A percentile compares a stretch with the other conserved stretches of the same genome.
These are phyloP conservation scores for Pelecanoides urinatrix DNA, from an alignment of 2,113 vertebrate genomes.

Conservation along the genomic window DNA sequence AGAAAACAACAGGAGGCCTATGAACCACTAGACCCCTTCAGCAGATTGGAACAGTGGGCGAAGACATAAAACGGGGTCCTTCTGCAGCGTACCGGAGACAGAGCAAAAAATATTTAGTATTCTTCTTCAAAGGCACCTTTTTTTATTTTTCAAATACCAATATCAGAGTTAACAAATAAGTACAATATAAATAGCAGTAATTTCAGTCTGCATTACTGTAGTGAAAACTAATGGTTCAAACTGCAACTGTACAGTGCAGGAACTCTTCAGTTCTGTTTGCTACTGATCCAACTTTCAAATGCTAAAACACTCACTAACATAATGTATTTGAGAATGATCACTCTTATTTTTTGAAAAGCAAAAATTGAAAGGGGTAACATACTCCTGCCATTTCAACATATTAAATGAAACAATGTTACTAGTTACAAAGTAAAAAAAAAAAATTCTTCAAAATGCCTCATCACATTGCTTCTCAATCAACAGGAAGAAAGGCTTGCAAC, in stretches of 20 bases:
- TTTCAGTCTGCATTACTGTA: background rate
- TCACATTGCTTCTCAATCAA: background rate
- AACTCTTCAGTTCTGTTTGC: background rate
- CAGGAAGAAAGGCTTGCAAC: slow-evolving; percentile 10
- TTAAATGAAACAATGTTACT: background rate
- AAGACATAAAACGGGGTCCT: background rate
- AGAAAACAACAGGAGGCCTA: background rate
- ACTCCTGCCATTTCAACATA: background rate
- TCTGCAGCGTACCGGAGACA: background rate
- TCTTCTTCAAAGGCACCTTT: background rate
- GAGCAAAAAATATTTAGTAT: background rate
- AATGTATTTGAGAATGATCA: background rate
- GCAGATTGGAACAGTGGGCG: background rate
- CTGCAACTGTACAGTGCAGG: background rate
- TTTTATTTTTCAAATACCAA: background rate
- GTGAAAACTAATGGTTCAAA: background rate
- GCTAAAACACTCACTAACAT: background rate
- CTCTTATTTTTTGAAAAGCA: background rate
- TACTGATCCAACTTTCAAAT: background rate
- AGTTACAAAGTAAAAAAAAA: background rate
- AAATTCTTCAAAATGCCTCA: slow-evolving; percentile 26
- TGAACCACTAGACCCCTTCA: background rate
- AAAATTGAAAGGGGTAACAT: background rate
- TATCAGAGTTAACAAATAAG: background rate
- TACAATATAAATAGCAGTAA: background rate